A percentile compares a stretch with the other conserved stretches of the same genome.
These are phyloP conservation scores for Nothobranchius furzeri DNA, from an alignment of 2,113 vertebrate species.

Conservation along the genomic window DNA sequence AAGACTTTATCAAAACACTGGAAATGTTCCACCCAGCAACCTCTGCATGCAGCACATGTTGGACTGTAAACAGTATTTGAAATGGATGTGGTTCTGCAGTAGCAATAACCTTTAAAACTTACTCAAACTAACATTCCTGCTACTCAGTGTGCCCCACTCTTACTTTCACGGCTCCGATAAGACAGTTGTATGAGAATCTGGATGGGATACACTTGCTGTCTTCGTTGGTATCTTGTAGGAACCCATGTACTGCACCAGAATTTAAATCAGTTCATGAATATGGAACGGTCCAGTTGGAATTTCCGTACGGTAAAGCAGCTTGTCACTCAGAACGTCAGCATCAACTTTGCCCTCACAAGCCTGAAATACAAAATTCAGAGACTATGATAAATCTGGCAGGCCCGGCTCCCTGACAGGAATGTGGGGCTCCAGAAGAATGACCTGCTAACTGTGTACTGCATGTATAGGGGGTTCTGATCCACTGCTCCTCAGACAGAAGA, in stretches of 20 bases:
- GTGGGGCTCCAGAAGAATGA: conserved; percentile 78
- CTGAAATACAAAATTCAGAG: conserved; percentile 77
- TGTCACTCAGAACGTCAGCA: conserved; percentile 82
- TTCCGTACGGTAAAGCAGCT: conserved; percentile 79
- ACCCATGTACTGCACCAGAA: conserved; percentile 75
- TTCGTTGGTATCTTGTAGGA: conserved; percentile 72
- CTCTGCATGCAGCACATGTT: conserved; percentile 15
- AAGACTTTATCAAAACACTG: conserved; percentile 10
- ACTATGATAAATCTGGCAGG: conserved; percentile 80
- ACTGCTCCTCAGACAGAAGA: conserved; percentile 79
- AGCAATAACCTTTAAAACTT: conserved; percentile 45
- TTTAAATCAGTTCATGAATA: conserved; percentile 85
- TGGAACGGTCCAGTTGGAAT: conserved; percentile 78
- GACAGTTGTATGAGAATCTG: conserved; percentile 58
- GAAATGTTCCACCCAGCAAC: conserved; percentile 22
- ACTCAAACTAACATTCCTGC: conserved; percentile 46
- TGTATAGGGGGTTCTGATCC: conserved; percentile 81
- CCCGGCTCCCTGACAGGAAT: conserved; percentile 75
- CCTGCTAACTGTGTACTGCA: conserved; percentile 77
- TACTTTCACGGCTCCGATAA: conserved; percentile 57
- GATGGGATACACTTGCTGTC: conserved; percentile 63
- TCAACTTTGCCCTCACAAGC: conserved; percentile 78
- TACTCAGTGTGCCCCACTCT: conserved; percentile 24
- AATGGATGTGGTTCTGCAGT: conserved; percentile 39
- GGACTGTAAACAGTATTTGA: conserved; percentile 39